Evolutionary conservation across 2,113 vertebrate species (phyloP), one percentile per base, ranked within the genome.

Genomic region (Myocastor coypus): DNA sequence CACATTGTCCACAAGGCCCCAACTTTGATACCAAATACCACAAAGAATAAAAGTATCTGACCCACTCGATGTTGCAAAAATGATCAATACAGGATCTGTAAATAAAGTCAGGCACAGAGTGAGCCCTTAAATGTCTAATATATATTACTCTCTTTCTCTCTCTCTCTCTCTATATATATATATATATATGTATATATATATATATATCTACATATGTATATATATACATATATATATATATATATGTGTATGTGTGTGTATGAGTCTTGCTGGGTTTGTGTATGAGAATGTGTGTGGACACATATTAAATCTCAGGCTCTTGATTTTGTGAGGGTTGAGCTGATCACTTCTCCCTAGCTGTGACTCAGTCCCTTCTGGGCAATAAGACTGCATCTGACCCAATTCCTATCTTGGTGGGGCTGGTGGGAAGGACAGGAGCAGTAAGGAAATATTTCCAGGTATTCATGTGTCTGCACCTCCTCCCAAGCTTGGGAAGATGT

Each of bases 301-400:
- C 85, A 71, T 37, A 46, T 14, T 81, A 30, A 92, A 86, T 84
- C 5, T 17, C 24, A 50, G 34, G 16, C 61, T 95, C 86, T 89
- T 86, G 30, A n/a, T 80, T 91, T 94, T 81, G 90, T 50, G 42
- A 82, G 37, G 28, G 85, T 57, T 61, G 16, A 50, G 20, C 52
- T 59, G 7, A 71, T 94, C 55, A 24, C 90, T 89, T 83, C 24
- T 11, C 7, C 20, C n/a, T 13, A 95, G n/a, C 26, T 50, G 81
- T 95, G 97, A 94, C 84, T 97, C 95, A 92, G 77, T 78, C 34
- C 12, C 28, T 92, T 83, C 77, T 68, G 66, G 77, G 52, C n/a
- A 93, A 66, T 26, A 42, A 34, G 90, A 55, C 40, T 59, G 63
- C 80, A 24, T 94, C 50, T 95, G 95, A 86, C 40, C 93, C 78